These are phyloP conservation scores for Halichoeres trimaculatus DNA, from an alignment of 2,113 vertebrate species.

Conservation along the genomic window DNA sequence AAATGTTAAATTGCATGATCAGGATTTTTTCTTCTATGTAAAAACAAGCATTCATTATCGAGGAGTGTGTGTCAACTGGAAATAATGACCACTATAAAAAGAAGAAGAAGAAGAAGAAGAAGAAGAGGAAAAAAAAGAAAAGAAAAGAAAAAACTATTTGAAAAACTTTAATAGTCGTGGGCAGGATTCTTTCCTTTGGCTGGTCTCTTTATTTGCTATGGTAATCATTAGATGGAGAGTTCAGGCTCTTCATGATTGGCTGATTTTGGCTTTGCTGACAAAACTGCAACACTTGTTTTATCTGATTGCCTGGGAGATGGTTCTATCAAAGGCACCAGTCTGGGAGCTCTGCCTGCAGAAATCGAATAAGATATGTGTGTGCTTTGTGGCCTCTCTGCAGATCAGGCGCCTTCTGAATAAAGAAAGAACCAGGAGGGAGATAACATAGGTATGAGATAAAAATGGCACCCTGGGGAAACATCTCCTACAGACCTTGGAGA, in stretches of 20 bases:
- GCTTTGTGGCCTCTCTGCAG: constrained; percentile 67
- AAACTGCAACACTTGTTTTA: constrained; percentile 60
- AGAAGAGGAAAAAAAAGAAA: constrained; percentile 21
- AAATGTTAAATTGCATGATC: constrained; percentile 39
- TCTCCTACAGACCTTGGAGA: constrained; percentile 44
- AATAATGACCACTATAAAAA: constrained; percentile 23
- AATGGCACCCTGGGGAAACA: constrained; percentile 60
- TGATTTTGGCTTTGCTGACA: constrained; percentile 39
- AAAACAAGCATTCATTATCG: constrained; percentile 29
- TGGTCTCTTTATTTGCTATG: constrained; percentile 11
- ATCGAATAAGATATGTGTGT: constrained; percentile 74
- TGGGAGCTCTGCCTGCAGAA: constrained; percentile 67
- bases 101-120: no score
- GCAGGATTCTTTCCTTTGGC: constrained; percentile 4
- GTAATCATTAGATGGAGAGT: constrained; percentile 39
- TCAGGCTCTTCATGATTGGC: constrained; percentile 42
- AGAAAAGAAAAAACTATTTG: no score
- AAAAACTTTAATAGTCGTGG: constrained; percentile 15
- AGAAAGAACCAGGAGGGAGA: constrained; percentile 57
- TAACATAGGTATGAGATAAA: constrained; percentile 69
- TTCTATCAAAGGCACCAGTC: constrained; percentile 67
- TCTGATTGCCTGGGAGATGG: constrained; percentile 70
- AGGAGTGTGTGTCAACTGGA: constrained; percentile 8
- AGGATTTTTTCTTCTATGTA: constrained; percentile 1
- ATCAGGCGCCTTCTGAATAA: constrained; percentile 68